These are phyloP conservation scores for Callionymus lyra DNA, from an alignment of 2,113 vertebrate species.

Conservation along the genomic window DNA sequence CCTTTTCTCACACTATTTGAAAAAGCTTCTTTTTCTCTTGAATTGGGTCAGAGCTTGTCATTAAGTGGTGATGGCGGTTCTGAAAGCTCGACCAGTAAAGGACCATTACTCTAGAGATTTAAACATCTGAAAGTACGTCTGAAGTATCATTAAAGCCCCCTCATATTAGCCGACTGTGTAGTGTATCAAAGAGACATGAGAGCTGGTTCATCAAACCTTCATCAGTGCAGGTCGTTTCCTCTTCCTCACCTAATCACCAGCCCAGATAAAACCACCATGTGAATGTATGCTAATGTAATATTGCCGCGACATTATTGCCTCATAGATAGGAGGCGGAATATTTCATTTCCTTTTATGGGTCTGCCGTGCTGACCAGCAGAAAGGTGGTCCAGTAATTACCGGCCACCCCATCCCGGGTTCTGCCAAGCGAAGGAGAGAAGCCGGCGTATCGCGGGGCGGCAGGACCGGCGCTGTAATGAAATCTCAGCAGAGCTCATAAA, in stretches of 20 bases:
- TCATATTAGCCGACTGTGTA: too few relatives aligned
- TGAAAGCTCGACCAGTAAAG: too few relatives aligned
- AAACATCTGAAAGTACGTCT: too few relatives aligned
- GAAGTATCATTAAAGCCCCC: too few relatives aligned
- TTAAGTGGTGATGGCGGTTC: too few relatives aligned
- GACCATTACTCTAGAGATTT: too few relatives aligned
- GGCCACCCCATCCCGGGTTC: slow-evolving; percentile 15
- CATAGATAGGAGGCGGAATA: slow-evolving; percentile 29
- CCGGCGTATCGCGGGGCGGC: slow-evolving; percentile 22
- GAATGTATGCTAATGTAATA: slow-evolving; percentile 50
- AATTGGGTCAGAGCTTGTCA: too few relatives aligned
- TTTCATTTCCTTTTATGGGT: slow-evolving; percentile 54
- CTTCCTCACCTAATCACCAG: slow-evolving; percentile 24
- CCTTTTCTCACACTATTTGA: too few relatives aligned
- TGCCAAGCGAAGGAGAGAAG: slow-evolving; percentile 35
- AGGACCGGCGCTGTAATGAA: too few relatives aligned
- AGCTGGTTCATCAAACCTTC: too few relatives aligned
- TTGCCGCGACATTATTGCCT: slow-evolving; percentile 35
- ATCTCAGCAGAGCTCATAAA: slow-evolving; percentile 30
- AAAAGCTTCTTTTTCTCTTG: too few relatives aligned
- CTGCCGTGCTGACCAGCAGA: slow-evolving; percentile 52
- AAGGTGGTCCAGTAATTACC: slow-evolving; percentile 40
- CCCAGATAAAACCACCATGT: slow-evolving; percentile 32
- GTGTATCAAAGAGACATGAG: too few relatives aligned
- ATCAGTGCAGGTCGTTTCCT: neutral